Evolutionary conservation across 2,113 vertebrate species (phyloP).

Genomic region (Anseranas semipalmata): DNA sequence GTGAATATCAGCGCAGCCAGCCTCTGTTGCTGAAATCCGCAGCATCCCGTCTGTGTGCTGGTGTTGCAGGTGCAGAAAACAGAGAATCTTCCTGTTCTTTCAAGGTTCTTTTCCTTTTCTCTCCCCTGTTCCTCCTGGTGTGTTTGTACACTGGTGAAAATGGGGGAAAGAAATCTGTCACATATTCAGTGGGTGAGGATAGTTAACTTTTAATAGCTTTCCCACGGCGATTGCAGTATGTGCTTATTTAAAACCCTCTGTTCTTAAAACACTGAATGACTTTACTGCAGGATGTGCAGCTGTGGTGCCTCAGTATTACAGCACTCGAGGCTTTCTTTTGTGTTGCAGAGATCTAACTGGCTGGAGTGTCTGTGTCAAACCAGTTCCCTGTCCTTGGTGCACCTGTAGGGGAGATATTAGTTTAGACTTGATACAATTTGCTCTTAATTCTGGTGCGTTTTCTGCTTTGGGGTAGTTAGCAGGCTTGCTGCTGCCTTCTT

Average conservation of each 20-base stretch:
- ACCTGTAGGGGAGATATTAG: not conserved
- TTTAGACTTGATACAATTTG: not conserved
- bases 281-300: not conserved
- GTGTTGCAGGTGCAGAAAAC: not conserved
- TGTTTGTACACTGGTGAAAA: not conserved
- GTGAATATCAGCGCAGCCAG: not conserved
- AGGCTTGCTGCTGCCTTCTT: not conserved
- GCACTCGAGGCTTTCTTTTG: not conserved
- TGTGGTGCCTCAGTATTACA: not conserved
- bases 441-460: not conserved
- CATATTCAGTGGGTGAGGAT: not conserved
- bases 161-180: not conserved
- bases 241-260: not conserved
- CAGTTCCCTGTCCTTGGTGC: not conserved
- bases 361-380: not conserved
- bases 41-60: accelerated
- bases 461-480: not conserved
- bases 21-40: not conserved
- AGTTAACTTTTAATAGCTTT: not conserved
- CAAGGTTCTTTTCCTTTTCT: not conserved
- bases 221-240: not conserved
- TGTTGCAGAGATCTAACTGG: not conserved
- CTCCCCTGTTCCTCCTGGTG: not conserved
- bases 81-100: not conserved
- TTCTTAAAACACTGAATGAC: not conserved